Conservation (phyloP, 2,888 invertebrate species). For the Hypena proboscidalis region DNA sequence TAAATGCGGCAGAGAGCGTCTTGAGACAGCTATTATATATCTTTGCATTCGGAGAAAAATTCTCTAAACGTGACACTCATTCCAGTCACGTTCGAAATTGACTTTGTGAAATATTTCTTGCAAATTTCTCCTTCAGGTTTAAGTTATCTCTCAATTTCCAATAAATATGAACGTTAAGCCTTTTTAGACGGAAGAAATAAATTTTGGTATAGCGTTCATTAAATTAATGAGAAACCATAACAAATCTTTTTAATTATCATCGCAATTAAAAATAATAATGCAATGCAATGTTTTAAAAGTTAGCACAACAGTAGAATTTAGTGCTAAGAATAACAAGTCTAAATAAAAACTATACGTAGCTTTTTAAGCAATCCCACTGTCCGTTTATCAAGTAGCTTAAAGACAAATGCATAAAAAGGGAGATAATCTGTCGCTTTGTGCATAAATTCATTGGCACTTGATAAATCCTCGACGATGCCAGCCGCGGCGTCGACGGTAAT, state of each 20-base stretch:
- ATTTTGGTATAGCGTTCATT: no score
- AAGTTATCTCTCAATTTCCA: not conserved
- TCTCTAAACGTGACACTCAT: constrained; percentile 35
- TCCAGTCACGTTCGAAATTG: constrained; percentile 36
- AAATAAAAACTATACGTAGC: no score
- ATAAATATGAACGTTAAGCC: no score
- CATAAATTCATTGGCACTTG: constrained; percentile 47
- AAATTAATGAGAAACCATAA: no score
- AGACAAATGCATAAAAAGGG: constrained; percentile 10
- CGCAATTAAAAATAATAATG: no score
- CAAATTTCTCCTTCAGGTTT: constrained; percentile 1
- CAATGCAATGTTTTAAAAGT: no score
- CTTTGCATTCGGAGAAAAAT: constrained; percentile 32
- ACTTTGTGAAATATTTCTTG: constrained; percentile 8
- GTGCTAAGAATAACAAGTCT: no score
- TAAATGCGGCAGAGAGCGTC: constrained; percentile 22
- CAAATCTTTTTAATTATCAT: no score
- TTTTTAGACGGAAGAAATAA: no score
- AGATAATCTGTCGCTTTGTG: constrained; percentile 21
- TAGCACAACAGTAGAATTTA: no score
- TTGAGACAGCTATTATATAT: constrained; percentile 43
- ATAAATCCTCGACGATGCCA: constrained; percentile 47
- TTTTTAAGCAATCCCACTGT: no score
- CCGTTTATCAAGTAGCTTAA: no score
- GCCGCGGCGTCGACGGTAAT: constrained; percentile 42